Percentiles rank a stretch among this genome's conserved stretches.
These are phyloP conservation scores for Tipula helvola DNA, from an alignment of 2,888 invertebrate genomes.

Conservation along the genomic window DNA sequence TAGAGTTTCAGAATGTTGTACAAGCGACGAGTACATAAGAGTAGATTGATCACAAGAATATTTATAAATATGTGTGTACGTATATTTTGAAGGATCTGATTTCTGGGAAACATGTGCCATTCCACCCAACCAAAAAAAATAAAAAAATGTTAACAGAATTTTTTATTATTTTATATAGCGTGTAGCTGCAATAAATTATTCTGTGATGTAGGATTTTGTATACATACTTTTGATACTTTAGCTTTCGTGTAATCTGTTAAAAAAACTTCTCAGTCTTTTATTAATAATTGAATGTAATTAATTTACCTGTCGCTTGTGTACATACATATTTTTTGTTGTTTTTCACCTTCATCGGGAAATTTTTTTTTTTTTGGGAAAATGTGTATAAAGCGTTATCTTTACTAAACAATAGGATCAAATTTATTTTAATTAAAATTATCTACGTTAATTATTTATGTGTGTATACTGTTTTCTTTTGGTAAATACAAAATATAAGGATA, in stretches of 20 bases:
- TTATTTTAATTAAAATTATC: not conserved
- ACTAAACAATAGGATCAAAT: not conserved
- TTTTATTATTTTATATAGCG: not conserved
- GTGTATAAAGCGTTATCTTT: not conserved
- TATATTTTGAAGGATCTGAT: not conserved
- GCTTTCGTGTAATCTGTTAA: not conserved
- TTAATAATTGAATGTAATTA: slow-evolving; percentile 4
- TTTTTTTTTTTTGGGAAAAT: not conserved
- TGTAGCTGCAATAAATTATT: not conserved
- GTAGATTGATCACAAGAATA: not conserved
- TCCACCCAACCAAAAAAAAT: not conserved
- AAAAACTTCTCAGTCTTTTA: not conserved
- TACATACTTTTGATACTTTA: not conserved
- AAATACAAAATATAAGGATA: too few species aligned
- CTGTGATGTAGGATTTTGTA: not conserved
- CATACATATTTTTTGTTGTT: not conserved
- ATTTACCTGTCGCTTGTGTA: not conserved
- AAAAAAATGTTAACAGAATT: not conserved
- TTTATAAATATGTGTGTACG: not conserved
- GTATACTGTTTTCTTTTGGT: not conserved
- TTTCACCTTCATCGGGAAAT: not conserved
- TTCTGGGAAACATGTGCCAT: not conserved
- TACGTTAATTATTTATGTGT: not conserved
- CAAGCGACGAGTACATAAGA: not conserved
- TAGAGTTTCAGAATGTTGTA: not conserved